Conservation (phyloP, 2,113 vertebrate genomes). For the Indri indri region DNA sequence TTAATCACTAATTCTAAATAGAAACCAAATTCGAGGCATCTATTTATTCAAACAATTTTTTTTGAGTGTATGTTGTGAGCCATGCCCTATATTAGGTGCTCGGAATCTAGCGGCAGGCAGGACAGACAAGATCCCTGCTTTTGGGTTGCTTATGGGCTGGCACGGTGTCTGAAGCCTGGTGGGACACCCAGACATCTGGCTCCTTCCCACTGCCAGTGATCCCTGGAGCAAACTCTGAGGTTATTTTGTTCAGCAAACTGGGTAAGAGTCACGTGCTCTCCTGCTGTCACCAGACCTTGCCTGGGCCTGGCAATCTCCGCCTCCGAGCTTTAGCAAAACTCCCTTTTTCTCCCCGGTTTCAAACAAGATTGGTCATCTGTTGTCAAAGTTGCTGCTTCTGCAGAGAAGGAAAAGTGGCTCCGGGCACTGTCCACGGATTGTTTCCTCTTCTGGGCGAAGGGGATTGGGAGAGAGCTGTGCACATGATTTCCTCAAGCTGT, state of each 20-base stretch:
- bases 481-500: slow-evolving; percentile 31
- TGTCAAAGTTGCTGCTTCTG: background rate
- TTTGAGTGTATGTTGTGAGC: background rate
- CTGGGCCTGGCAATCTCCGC: background rate
- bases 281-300: background rate
- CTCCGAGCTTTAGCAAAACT: background rate
- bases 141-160: background rate
- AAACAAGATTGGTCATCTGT: background rate
- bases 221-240: background rate
- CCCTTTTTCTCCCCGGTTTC: background rate
- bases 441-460: background rate
- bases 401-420: background rate
- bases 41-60: background rate
- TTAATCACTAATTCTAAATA: background rate
- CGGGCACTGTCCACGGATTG: background rate
- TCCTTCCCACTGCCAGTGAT: background rate
- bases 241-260: background rate
- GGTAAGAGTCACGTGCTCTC: background rate
- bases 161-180: background rate
- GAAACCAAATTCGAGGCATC: background rate
- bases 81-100: background rate
- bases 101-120: background rate
- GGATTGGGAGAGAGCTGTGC: background rate
- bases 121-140: background rate
- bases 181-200: background rate